phyloP scores from a whole-genome alignment of 2,888 invertebrate species.

The Acronicta alni region DNA sequence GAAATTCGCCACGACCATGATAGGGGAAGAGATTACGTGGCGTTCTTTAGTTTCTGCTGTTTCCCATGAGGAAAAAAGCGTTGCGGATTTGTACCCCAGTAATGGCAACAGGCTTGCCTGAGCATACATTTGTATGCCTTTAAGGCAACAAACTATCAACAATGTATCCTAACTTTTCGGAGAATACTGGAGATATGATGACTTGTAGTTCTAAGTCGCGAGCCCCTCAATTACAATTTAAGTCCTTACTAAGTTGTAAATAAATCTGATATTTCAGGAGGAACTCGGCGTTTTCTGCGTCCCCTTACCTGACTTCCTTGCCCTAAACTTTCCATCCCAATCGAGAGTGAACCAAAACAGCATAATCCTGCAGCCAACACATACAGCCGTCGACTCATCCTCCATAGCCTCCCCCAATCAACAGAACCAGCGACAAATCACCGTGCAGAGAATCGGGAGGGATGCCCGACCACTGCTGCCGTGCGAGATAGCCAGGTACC shows the following conservation, averaged over 20 bases:
- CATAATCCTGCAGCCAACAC: conserved; percentile 67
- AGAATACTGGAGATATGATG: too few relatives aligned
- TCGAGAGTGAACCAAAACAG: conserved; percentile 63
- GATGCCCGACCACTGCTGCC: conserved; percentile 88
- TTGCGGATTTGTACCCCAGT: too few relatives aligned
- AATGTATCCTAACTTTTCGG: too few relatives aligned
- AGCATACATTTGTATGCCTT: too few relatives aligned
- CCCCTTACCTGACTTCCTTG: conserved; percentile 80
- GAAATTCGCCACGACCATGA: too few relatives aligned
- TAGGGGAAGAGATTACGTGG: too few relatives aligned
- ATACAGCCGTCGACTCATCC: conserved; percentile 56
- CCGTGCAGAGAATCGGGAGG: conserved; percentile 88
- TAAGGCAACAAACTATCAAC: too few relatives aligned
- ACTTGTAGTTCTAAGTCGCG: too few relatives aligned
- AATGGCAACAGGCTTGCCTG: too few relatives aligned
- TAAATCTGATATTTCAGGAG: conserved; percentile 74
- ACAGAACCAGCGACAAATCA: conserved; percentile 81
- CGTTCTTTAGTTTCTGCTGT: too few relatives aligned
- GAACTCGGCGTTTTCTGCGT: conserved; percentile 84
- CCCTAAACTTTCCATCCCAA: conserved; percentile 74
- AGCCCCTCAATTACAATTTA: too few relatives aligned
- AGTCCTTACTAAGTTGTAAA: background rate
- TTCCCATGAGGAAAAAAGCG: too few relatives aligned
- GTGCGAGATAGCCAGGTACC: conserved; percentile 85
- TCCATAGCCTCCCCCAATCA: conserved; percentile 60